Evolutionary conservation across 1,140 invertebrate species (phyloP).

Genomic region (Nasonia longicornis): DNA sequence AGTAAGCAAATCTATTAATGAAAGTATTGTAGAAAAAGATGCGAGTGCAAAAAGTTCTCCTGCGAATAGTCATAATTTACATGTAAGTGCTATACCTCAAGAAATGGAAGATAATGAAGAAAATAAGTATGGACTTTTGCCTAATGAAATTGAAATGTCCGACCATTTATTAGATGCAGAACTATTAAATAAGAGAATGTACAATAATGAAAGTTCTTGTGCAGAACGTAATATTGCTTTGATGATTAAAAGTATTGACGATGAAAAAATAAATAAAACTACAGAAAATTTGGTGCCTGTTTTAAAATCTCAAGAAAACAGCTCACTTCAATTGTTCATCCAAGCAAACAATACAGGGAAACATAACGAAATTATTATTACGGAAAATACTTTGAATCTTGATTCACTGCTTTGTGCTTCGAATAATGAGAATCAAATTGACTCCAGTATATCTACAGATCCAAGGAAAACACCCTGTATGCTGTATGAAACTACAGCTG

Average conservation of each 20-base stretch:
- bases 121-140: not conserved
- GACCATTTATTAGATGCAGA: not conserved
- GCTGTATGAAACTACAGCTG: not conserved
- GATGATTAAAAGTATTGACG: not conserved
- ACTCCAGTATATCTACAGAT: not conserved
- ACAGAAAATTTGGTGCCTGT: not conserved
- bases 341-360: not conserved
- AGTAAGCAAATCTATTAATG: not conserved
- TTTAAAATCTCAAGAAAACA: not conserved
- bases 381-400: not conserved
- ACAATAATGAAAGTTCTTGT: not conserved
- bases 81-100: not conserved
- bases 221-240: not conserved
- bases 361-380: not conserved
- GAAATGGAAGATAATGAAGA: not conserved
- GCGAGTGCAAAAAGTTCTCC: not conserved
- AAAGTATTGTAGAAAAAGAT: not conserved
- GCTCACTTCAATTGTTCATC: not conserved
- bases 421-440: not conserved
- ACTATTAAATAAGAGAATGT: not conserved
- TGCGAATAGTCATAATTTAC: not conserved
- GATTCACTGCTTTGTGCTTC: too few relatives aligned
- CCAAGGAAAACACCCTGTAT: not conserved
- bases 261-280: not conserved
- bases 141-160: not conserved